Conservation (phyloP, 2,888 invertebrate species). For the Cyaniris semiargus region DNA sequence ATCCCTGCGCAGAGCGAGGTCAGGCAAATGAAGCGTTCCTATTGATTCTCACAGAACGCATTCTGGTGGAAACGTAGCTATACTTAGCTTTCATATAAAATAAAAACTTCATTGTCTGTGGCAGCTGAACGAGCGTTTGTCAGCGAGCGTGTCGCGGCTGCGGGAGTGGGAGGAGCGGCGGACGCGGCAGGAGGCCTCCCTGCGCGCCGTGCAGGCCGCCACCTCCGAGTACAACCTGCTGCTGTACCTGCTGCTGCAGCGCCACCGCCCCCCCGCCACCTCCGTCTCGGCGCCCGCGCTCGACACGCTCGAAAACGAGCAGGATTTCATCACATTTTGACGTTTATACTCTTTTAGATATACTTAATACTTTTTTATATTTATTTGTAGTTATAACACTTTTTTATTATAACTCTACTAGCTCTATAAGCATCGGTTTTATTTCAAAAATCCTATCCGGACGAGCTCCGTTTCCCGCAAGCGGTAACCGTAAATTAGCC, state of each 20-base stretch:
- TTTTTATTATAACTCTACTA: background rate
- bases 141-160: slow-evolving; percentile 35
- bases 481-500: background rate
- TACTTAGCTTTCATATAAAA: background rate
- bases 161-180: slow-evolving; percentile 37
- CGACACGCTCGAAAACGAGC: background rate
- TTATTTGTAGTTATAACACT: no score
- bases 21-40: no score
- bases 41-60: no score
- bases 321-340: background rate
- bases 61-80: no score
- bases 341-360: background rate
- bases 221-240: slow-evolving; percentile 67
- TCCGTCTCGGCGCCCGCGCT: background rate
- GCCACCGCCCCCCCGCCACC: slow-evolving; percentile 47
- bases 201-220: slow-evolving; percentile 49
- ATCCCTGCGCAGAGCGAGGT: no score
- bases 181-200: slow-evolving; percentile 35
- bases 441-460: background rate
- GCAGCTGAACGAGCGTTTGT: slow-evolving; percentile 36
- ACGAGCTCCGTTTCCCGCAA: background rate
- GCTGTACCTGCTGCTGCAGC: slow-evolving; percentile 60
- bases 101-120: background rate
- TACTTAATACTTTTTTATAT: no score
- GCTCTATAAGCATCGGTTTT: background rate